A percentile compares a stretch with the other conserved stretches of the same genome.
Evolutionary conservation across 2,797 vertebrate species (phyloP).

Genomic region (Poeciliopsis presidionis): DNA sequence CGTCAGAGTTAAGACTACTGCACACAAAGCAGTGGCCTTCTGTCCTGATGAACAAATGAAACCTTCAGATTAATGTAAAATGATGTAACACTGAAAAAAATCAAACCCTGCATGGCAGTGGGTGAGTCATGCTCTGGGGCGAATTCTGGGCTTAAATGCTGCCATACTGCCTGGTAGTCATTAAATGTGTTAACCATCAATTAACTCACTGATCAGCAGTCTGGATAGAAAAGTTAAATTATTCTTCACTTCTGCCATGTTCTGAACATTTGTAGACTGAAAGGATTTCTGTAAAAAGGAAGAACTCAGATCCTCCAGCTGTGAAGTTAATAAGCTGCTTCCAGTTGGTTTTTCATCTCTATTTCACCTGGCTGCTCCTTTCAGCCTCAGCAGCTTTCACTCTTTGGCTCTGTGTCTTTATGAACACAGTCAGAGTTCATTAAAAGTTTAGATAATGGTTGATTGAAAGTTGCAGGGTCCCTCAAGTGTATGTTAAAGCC

Average conservation of each 20-base stretch:
- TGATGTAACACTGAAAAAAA: not conserved
- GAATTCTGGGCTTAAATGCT: not conserved
- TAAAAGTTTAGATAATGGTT: slow-evolving; percentile 52
- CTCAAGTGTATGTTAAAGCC: slow-evolving; percentile 22
- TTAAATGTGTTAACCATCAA: not conserved
- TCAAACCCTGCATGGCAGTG: not conserved
- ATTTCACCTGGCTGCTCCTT: slow-evolving; percentile 20
- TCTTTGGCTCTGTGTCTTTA: slow-evolving; percentile 36
- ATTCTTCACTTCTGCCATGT: not conserved
- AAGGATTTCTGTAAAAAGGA: not conserved
- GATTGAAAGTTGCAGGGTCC: slow-evolving; percentile 43
- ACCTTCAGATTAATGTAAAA: not conserved
- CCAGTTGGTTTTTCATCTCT: not conserved
- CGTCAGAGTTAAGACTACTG: not conserved
- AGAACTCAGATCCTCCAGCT: slow-evolving; percentile 1
- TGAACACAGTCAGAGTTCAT: slow-evolving; percentile 58
- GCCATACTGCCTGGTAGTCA: not conserved
- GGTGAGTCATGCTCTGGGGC: not conserved
- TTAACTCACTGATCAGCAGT: not conserved
- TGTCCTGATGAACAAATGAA: not conserved
- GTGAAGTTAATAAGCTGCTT: slow-evolving; percentile 22
- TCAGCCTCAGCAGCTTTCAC: slow-evolving; percentile 10
- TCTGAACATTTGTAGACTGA: not conserved
- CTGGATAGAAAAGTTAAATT: not conserved
- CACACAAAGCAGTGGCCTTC: not conserved